Evolutionary conservation across 53 echinoderm and acorn worm species (phyloP), one percentile per base, ranked within the genome.

Genomic region (Temnopleurus reevesii): DNA sequence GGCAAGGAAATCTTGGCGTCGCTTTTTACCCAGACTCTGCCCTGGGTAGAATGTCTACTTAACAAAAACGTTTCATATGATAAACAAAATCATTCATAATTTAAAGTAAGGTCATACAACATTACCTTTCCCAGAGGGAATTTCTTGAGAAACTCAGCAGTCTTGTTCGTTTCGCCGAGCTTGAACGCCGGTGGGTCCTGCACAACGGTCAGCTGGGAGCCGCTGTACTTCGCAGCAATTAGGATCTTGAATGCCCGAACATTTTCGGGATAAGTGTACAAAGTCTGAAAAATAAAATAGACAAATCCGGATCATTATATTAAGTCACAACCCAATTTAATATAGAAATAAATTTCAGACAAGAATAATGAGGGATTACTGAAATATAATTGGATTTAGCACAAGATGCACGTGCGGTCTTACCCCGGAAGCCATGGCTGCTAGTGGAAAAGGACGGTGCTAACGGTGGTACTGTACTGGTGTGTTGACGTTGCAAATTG

Each of bases 251-350:
- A 91, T n/a, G 94, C 99, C 93, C 99, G 94, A 89, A 92, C 91
- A 86, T 99, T 99, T 84, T 99, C 99, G 65, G 99, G 98, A 87
- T 96, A 99, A 6, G 96, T 99, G 94, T 94, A 99, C 24, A 96
- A 90, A 76, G 93, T 94, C 96, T 96, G 90, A 35, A 81, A 60
- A 77, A 35, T 31, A 89, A 90, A 44, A 82, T 21, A 46, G 34
- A 15, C 49, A 89, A 55, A 53, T 18, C 55, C 8, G 15, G 24
- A 38, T 81, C 53, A 59, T 41, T 8, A 44, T 56, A 85, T 84
- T 36, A 57, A 47, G 46, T 8, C 54, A 2, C 35, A 56, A 49
- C 6, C 5, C 23, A 19, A 76, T 12, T 21, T 38, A 4, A 76
- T 12, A 36, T 18, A 1, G 26, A 47, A 59, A 28, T 77, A 19